Base-by-base conservation (phyloP, 92 coral and sea anemone genomes). In the Pocillopora meandrina region DNA sequence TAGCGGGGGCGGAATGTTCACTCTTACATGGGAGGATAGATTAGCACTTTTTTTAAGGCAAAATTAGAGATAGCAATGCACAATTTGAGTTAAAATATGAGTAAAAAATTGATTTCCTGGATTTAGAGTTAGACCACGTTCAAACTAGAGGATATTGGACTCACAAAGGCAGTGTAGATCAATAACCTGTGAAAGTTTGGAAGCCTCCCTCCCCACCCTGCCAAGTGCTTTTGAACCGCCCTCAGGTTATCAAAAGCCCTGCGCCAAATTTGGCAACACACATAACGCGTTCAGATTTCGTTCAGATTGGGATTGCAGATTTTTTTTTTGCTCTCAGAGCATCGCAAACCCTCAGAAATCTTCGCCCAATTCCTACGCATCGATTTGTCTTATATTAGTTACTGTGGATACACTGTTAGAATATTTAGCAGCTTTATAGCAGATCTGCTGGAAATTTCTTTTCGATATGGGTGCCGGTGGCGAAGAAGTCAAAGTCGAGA, bases 391-490 rank as follows among this genome's bases (percentile, higher is more conserved):
- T n/a, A 14, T 26, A 61, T 7, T 5, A 13, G 6, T 12, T 63
- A 14, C 23, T 36, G 23, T 4, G 42, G n/a, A 31, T 34, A 70
- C 18, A 6, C 14, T 15, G 60, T 21, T 42, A 20, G 82, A 64
- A 70, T 71, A 18, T 70, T 16, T 63, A 12, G 21, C 9, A 69
- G 76, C 68, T 68, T 33, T 33, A 10, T 10, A 55, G 13, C 47
- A 33, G 49, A 31, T 79, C 65, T 52, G 78, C 78, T 13, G 59
- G 17, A 77, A 23, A 23, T 23, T 20, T 58, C 36, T 49, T 82
- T 69, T 61, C 85, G 88, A 19, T 83, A 93, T 93, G 97, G 97
- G 97, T 23, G 91, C 97, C 52, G 97, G 97, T 36, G 80, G 86
- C 52, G 95, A 93, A 65, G 93, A 91, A 67, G 79, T 89, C 57